Evolutionary conservation across 2,113 vertebrate species (phyloP).

Genomic region (Thinocorus orbignyianus): DNA sequence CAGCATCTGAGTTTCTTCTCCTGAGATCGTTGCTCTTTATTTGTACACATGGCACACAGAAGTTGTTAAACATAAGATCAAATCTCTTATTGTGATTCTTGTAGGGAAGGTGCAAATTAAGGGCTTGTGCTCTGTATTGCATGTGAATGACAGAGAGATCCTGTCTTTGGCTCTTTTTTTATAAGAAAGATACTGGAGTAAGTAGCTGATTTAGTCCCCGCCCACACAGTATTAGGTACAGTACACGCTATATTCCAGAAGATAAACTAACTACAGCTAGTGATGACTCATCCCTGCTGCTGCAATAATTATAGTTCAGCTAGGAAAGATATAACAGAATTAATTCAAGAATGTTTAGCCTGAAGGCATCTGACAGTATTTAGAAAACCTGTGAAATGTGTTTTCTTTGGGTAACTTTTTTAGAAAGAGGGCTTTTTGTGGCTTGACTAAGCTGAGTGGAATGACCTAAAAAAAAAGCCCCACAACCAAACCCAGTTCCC

Average conservation of each 20-base stretch:
- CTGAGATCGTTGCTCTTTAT: background rate
- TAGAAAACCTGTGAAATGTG: background rate
- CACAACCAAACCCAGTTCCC: background rate
- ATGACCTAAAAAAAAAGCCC: background rate
- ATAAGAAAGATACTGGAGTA: background rate
- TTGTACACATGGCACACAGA: background rate
- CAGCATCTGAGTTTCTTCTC: background rate
- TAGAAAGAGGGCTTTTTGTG: background rate
- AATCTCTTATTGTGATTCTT: background rate
- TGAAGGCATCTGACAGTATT: background rate
- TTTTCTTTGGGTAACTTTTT: background rate
- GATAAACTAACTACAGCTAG: background rate
- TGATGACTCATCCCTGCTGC: background rate
- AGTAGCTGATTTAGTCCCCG: background rate
- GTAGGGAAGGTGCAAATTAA: background rate
- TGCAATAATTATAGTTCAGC: background rate
- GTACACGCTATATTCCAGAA: background rate
- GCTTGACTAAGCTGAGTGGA: background rate
- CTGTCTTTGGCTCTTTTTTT: background rate
- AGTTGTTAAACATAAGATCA: background rate
- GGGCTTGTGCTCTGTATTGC: background rate
- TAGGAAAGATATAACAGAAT: background rate
- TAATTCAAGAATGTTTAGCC: background rate
- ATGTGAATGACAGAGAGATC: background rate
- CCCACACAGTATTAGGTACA: background rate